These are phyloP conservation scores for Anagrus nilaparvatae DNA, from an alignment of 1,140 invertebrate genomes.

Conservation along the genomic window DNA sequence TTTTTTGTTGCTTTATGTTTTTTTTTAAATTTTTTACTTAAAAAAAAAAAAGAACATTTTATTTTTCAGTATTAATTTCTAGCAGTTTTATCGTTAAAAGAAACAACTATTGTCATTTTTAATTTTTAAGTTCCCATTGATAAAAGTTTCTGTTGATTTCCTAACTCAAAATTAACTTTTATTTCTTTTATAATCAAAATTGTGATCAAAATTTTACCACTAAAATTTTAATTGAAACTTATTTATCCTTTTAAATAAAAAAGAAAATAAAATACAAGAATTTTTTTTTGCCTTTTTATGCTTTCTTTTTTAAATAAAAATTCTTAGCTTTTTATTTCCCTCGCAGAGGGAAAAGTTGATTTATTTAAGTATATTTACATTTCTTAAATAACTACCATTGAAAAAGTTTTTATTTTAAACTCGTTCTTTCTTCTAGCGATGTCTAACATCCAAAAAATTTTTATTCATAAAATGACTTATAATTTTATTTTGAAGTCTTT, in stretches of 20 bases:
- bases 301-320: no score
- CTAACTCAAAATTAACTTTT: conserved; percentile 9
- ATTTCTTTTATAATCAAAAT: conserved; percentile 6
- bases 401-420: conserved; percentile 9
- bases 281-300: conserved; percentile 13
- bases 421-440: conserved; percentile 7
- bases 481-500: conserved; percentile 9
- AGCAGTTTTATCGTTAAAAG: no score
- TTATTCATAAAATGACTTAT: conserved; percentile 12
- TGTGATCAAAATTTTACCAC: conserved; percentile 5
- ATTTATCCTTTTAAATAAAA: conserved; percentile 4
- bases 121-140: no score
- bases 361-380: conserved; percentile 17
- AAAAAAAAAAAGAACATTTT: no score
- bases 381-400: conserved; percentile 7
- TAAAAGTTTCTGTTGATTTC: no score
- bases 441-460: conserved; percentile 12
- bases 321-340: conserved; percentile 13
- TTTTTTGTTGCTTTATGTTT: no score
- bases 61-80: no score
- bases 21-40: no score
- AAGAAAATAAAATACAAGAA: conserved; percentile 7
- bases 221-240: conserved; percentile 1
- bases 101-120: no score
- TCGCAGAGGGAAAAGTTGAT: conserved; percentile 18